Base-by-base conservation (phyloP, 2,113 vertebrate species). In the Corvus cornix region DNA sequence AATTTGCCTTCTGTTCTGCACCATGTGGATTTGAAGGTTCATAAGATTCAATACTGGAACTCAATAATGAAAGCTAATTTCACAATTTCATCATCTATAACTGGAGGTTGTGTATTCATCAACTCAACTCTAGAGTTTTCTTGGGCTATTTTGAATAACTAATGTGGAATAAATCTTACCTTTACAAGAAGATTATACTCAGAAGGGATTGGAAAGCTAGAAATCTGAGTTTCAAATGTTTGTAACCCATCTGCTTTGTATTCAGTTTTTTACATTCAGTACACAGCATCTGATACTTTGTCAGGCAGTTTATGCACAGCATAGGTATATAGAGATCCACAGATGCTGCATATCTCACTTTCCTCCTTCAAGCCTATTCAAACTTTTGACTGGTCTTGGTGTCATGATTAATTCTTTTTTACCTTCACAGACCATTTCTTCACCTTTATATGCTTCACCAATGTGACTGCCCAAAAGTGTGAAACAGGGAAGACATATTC, bases 201-300 rank as follows among this genome's bases (percentile, higher is more conserved):
- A 81, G 48, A 87, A 62, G 19, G 51, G 33, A 49, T 4, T 49
- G 27, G 10, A 86, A 97, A 95, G 43, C 23, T 72, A 68, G 37
- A 82, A 97, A 93, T 59, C 72, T 80, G 81, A 77, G 60, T 92
- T 97, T 96, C 56, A 88, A 93, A 90, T 94, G 70, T 94, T 93
- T 91, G 43, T 60, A 26, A 88, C 78, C 66, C 84, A 95, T 96
- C 94, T 98, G 91, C 60, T 95, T 96, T 94, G 62, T 95, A 91
- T 79, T 96, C 93, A 80, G 75, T 19, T 83, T 96, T 97, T 96
- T 56, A 81, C 82, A 89, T 92, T 87, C 30, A 59, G 44, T 93
- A 69, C 53, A 49, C 24, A 67, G 26, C 76, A 33, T 37, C 69
- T 49, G n/a, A 72, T 63, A 63, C n/a, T 56, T 78, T 74, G 6